Evolutionary conservation across 2,888 invertebrate genomes (phyloP).

Genomic region (Scaptomyza parva): DNA sequence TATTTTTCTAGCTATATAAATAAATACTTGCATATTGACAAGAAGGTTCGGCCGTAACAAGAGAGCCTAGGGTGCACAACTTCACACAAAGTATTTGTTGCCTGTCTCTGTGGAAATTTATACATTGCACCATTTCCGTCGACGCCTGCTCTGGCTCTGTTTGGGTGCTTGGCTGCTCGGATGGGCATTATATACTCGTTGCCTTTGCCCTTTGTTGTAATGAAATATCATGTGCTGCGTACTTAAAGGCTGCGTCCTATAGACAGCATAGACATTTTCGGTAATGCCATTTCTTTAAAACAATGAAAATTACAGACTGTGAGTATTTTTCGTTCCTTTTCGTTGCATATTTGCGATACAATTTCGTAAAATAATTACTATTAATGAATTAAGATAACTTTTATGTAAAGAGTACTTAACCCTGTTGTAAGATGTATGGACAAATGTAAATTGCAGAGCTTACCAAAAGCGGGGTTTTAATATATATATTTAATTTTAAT

Average conservation of each 20-base stretch:
- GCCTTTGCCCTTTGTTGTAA: not conserved
- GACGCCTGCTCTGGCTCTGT: slow-evolving; percentile 23
- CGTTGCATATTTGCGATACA: too few species aligned
- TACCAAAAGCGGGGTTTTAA: too few species aligned
- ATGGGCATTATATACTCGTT: slow-evolving; percentile 26
- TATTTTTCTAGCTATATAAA: slow-evolving; percentile 45
- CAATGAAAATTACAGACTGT: not conserved
- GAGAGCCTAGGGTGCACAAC: not conserved
- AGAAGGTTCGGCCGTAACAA: not conserved
- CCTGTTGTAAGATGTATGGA: not conserved
- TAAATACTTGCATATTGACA: slow-evolving; percentile 35
- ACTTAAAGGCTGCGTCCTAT: slow-evolving; percentile 6
- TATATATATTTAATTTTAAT: not conserved
- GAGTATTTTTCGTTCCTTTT: too few species aligned
- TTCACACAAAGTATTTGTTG: slow-evolving; percentile 16
- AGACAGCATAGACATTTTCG: not conserved
- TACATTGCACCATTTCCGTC: slow-evolving; percentile 46
- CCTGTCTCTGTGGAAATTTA: slow-evolving; percentile 42
- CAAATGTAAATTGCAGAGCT: too few species aligned
- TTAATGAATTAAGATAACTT: not conserved
- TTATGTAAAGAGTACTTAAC: not conserved
- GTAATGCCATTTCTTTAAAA: not conserved
- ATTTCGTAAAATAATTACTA: not conserved
- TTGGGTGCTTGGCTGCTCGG: slow-evolving; percentile 2
- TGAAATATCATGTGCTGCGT: slow-evolving; percentile 29